A percentile compares a stretch with the other conserved stretches of the same genome.
Evolutionary conservation across 2,888 invertebrate species (phyloP).

Genomic region (Lacanobia wlatinum): DNA sequence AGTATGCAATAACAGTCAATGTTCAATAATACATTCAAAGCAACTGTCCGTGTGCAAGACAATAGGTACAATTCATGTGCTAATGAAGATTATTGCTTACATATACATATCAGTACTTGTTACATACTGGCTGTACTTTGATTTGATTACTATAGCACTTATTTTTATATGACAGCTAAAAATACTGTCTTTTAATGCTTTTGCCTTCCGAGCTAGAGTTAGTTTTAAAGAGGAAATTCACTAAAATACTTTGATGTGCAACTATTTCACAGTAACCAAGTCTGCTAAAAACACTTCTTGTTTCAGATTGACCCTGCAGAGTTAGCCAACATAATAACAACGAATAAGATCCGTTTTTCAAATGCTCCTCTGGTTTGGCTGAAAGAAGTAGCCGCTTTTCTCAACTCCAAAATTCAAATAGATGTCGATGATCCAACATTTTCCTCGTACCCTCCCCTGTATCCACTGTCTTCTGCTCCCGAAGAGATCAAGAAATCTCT

Average conservation of each 20-base stretch:
- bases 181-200: not conserved
- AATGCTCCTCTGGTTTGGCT: conserved; percentile 93
- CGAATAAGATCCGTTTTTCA: conserved; percentile 92
- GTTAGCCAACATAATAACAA: conserved; percentile 85
- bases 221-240: not conserved
- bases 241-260: no score
- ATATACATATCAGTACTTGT: not conserved
- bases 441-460: conserved; percentile 88
- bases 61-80: conserved; percentile 34
- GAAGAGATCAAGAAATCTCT: conserved; percentile 83
- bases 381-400: conserved; percentile 92
- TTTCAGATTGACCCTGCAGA: conserved; percentile 92
- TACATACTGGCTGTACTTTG: not conserved
- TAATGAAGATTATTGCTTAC: conserved; percentile 2
- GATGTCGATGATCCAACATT: conserved; percentile 92
- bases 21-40: conserved; percentile 16
- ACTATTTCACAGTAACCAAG: not conserved
- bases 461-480: conserved; percentile 90
- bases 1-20: not conserved
- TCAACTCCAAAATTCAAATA: conserved; percentile 91
- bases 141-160: not conserved
- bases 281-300: conserved; percentile 7
- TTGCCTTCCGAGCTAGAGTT: not conserved
- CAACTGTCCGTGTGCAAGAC: conserved; percentile 2
- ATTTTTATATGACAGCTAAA: not conserved